A percentile compares a stretch with the other conserved stretches of the same genome.
Evolutionary conservation across 2,888 invertebrate genomes (phyloP).

Genomic region (Periphyllus acericola): DNA sequence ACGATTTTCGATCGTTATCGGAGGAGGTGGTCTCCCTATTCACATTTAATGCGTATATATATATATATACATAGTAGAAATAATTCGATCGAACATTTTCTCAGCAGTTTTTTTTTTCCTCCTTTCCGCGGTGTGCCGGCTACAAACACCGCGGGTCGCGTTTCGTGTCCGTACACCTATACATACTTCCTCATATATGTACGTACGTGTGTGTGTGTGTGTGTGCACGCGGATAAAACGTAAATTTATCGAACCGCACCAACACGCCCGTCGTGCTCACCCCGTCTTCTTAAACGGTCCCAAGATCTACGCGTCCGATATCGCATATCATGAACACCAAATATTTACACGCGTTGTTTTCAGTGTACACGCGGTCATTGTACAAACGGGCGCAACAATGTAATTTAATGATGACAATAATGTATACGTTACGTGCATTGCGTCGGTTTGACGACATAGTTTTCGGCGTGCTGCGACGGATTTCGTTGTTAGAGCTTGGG

Average conservation of each 20-base stretch:
- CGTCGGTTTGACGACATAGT: not conserved
- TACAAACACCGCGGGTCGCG: too few species aligned
- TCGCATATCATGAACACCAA: not conserved
- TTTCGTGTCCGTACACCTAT: too few species aligned
- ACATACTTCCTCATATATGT: too few species aligned
- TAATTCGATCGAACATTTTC: not conserved
- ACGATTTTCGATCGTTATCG: not conserved
- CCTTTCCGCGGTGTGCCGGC: not conserved
- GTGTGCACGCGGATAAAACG: not conserved
- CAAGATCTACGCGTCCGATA: not conserved
- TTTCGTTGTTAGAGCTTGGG: too few species aligned
- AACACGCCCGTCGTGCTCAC: not conserved
- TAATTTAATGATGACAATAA: not conserved
- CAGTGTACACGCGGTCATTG: not conserved
- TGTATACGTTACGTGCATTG: not conserved
- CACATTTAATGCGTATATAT: not conserved
- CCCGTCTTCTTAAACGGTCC: not conserved
- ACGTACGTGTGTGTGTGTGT: too few species aligned
- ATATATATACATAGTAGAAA: too few species aligned
- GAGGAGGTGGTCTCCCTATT: not conserved
- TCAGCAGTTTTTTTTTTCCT: not conserved
- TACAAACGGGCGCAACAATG: not conserved
- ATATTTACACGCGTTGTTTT: not conserved
- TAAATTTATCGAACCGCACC: not conserved
- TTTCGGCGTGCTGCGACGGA: too few species aligned